Conservation (phyloP, 2,113 vertebrate species). For the Etheostoma cragini region DNA sequence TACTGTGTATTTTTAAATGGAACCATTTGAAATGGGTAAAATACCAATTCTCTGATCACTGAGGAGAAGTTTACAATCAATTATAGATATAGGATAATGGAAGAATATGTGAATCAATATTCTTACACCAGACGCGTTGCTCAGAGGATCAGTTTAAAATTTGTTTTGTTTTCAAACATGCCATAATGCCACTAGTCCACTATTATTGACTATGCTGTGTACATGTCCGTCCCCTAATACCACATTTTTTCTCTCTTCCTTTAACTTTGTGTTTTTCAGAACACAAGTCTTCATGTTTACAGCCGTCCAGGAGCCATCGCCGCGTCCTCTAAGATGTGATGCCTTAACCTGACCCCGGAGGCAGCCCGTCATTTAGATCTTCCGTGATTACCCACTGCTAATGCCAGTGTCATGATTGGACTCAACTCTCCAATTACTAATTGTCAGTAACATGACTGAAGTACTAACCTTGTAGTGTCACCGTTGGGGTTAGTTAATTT, state of each 20-base stretch:
- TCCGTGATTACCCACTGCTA: background rate
- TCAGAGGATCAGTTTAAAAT: background rate
- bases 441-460: background rate
- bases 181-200: background rate
- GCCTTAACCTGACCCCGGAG: background rate
- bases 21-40: background rate
- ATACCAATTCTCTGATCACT: background rate
- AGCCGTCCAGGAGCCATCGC: constrained; percentile 72
- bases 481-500: background rate
- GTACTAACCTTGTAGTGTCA: background rate
- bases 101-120: too few relatives aligned
- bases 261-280: constrained; percentile 55
- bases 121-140: too few relatives aligned
- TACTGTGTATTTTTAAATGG: too few relatives aligned
- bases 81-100: background rate
- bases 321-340: constrained; percentile 82
- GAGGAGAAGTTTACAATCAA: background rate
- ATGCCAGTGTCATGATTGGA: background rate
- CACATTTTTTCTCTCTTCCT: background rate
- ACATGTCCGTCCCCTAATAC: background rate
- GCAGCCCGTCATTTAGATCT: background rate
- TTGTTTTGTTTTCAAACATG: background rate
- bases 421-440: background rate
- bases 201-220: background rate
- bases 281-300: constrained; percentile 70